Base-by-base conservation (phyloP, 1,140 invertebrate species). In the Hylaeus volcanicus region DNA sequence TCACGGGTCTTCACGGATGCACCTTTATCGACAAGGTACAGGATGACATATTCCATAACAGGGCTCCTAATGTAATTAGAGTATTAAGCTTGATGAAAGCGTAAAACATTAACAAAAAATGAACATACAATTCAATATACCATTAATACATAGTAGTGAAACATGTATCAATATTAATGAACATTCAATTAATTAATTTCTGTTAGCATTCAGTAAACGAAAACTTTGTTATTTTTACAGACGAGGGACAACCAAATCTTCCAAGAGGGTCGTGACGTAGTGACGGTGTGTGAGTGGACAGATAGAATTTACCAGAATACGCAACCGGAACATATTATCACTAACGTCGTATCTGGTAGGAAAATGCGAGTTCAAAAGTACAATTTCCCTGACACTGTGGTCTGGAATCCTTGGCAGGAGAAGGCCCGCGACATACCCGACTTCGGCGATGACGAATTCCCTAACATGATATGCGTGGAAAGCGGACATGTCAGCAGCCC, bases 381-480 rank as follows among this genome's bases (percentile, higher is more conserved):
- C 90, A 98, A 98, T 94, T 97, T 98, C 91, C 97, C 97, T 1
- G 98, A 98, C 90, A 98, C 97, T 95, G 98, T 99, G 82, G 95
- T 99, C 68, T 99, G 98, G 98, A 99, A 99, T 95, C 98, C 98
- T 4, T 99, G 98, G 98, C 94, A 96, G 66, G 97, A 98, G 83
- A 96, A 97, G 89, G 98, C 98, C 39, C 97, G 97, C 86, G 97
- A 98, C 90, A 98, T 98, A 93, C 94, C 95, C 1, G 98, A 99
- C 93, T 98, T 99, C 93, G 98, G 97, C 37, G 97, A 99, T 93
- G 97, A 98, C 87, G 98, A 99, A 92, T 98, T 98, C 94, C 97
- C 97, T 11, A 98, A 98, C 90, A 98, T 99, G 98, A 95, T 99
- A 79, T 99, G 98, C 94, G 97, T 99, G 43, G 98, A 99, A 92